These are phyloP conservation scores for Phyllotreta cruciferae DNA, from an alignment of 2,888 invertebrate genomes.

Conservation along the genomic window DNA sequence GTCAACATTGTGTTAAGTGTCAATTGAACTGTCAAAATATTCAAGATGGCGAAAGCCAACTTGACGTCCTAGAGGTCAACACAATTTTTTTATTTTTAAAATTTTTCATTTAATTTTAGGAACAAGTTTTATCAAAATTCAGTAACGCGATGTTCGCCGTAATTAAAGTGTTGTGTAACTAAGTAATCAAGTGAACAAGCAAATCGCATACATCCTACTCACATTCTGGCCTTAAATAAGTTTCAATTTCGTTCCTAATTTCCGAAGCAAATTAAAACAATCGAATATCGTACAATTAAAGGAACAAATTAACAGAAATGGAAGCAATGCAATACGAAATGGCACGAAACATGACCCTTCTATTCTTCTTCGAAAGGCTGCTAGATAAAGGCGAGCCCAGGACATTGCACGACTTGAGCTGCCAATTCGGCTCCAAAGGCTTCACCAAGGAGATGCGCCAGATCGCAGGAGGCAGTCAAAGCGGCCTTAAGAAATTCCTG, in stretches of 20 bases:
- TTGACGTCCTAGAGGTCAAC: constrained; percentile 54
- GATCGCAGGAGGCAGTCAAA: constrained; percentile 94
- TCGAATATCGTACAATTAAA: constrained; percentile 3
- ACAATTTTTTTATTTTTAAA: constrained; percentile 43
- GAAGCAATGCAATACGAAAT: constrained; percentile 94
- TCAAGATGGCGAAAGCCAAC: constrained; percentile 59
- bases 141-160: constrained; percentile 14
- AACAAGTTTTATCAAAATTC: constrained; percentile 22
- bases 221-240: constrained; percentile 4
- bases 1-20: background rate
- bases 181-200: constrained; percentile 4
- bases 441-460: constrained; percentile 99
- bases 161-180: constrained; percentile 12
- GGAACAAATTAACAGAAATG: constrained; percentile 63
- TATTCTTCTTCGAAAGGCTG: constrained; percentile 98
- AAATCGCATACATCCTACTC: constrained; percentile 3
- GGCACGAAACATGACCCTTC: constrained; percentile 91
- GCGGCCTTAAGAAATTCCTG: constrained; percentile 95
- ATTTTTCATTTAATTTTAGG: constrained; percentile 41
- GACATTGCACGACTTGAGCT: constrained; percentile 96
- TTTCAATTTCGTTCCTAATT: too few relatives aligned
- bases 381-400: constrained; percentile 96
- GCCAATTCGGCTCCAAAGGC: constrained; percentile 98
- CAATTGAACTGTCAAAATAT: constrained; percentile 41
- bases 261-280: background rate